Evolutionary conservation across 2,113 vertebrate genomes (phyloP).

Genomic region (Epinephelus moara): DNA sequence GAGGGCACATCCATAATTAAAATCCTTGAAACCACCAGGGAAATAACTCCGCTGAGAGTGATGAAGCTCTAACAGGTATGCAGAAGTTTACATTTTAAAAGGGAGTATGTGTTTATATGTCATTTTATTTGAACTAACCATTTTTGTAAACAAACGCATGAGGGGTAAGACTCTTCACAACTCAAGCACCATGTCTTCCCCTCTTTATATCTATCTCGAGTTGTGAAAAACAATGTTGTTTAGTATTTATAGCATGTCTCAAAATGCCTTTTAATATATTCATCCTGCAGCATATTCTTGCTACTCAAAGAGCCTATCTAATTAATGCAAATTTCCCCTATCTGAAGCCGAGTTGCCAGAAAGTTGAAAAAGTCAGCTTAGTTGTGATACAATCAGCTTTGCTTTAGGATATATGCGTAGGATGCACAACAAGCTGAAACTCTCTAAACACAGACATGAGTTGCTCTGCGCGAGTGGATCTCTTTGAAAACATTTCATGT

Average conservation of each 20-base stretch:
- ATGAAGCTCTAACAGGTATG: background rate
- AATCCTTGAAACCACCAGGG: slow-evolving; percentile 50
- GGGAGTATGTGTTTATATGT: slow-evolving; percentile 5
- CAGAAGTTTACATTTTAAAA: background rate
- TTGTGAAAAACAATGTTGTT: slow-evolving; percentile 59
- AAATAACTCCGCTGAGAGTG: slow-evolving; percentile 12
- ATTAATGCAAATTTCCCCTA: slow-evolving; percentile 84
- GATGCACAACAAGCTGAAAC: slow-evolving; percentile 71
- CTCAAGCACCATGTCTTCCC: slow-evolving; percentile 9
- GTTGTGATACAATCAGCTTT: slow-evolving; percentile 75
- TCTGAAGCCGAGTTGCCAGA: slow-evolving; percentile 76
- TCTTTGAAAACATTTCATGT: slow-evolving; percentile 61
- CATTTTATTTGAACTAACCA: slow-evolving; percentile 12
- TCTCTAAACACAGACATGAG: slow-evolving; percentile 45
- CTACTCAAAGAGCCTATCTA: slow-evolving; percentile 77
- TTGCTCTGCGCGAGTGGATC: slow-evolving; percentile 23
- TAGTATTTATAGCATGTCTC: slow-evolving; percentile 72
- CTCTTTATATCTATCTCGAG: slow-evolving; percentile 17
- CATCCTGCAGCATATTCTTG: slow-evolving; percentile 72
- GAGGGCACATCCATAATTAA: slow-evolving; percentile 76
- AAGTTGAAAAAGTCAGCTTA: slow-evolving; percentile 82
- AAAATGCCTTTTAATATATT: slow-evolving; percentile 72
- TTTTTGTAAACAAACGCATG: slow-evolving; percentile 12
- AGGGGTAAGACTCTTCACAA: slow-evolving; percentile 10
- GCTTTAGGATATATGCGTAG: slow-evolving; percentile 76